Evolutionary conservation across 2,888 invertebrate species (phyloP).

Genomic region (Acleris laterana): DNA sequence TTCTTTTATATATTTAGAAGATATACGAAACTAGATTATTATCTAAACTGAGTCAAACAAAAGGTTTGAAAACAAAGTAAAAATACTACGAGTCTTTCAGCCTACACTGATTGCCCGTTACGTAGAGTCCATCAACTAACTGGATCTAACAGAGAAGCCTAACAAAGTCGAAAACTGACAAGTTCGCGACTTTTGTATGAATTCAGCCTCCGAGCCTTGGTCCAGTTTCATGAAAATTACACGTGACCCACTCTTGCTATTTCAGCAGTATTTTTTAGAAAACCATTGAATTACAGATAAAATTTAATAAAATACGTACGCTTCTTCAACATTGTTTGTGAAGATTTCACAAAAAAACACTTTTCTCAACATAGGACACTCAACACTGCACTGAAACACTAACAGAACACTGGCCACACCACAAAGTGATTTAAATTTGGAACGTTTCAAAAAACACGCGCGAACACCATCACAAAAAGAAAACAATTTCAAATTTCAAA

Average conservation of each 20-base stretch:
- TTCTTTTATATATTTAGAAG: too few species aligned
- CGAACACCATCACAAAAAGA: background rate
- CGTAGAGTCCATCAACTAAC: constrained; percentile 51
- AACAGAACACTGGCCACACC: constrained; percentile 24
- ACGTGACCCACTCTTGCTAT: background rate
- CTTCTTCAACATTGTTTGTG: constrained; percentile 44
- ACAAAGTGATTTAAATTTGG: background rate
- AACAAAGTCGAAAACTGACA: constrained; percentile 43
- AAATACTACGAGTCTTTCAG: constrained; percentile 11
- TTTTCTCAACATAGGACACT: constrained; percentile 54
- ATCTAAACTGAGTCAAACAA: background rate
- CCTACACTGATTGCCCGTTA: constrained; percentile 17
- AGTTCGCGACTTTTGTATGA: constrained; percentile 18
- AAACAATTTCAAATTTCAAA: constrained; percentile 14
- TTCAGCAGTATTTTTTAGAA: background rate
- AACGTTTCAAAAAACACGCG: constrained; percentile 4
- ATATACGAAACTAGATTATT: too few species aligned
- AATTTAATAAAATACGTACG: constrained; percentile 47
- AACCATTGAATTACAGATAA: too few species aligned
- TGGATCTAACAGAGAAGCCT: constrained; percentile 51
- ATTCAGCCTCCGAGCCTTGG: constrained; percentile 14
- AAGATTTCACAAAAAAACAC: constrained; percentile 63
- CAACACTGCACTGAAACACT: constrained; percentile 22
- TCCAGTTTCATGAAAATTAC: background rate
- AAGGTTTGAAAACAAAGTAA: constrained; percentile 16